phyloP scores from a whole-genome alignment of 2,113 vertebrate genomes.

The Apteryx mantelli region DNA sequence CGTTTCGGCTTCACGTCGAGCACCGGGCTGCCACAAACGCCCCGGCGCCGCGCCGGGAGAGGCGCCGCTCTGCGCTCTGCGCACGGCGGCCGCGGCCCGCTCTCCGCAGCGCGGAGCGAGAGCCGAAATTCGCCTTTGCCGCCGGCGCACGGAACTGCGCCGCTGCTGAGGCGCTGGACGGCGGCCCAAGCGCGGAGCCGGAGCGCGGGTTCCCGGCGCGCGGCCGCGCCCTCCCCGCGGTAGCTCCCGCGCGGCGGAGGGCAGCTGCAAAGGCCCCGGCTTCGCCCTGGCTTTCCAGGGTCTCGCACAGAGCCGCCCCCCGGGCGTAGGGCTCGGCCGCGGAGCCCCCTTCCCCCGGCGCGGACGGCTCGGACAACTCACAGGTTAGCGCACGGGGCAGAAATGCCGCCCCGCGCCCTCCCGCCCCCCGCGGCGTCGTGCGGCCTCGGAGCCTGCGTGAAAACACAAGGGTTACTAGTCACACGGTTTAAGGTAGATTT shows the following conservation, averaged over 20 bases:
- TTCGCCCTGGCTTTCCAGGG: not conserved
- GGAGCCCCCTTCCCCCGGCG: not conserved
- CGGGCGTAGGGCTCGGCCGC: not conserved
- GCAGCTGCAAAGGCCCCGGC: accelerated
- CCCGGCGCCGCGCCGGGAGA: too few species aligned
- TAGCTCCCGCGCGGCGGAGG: not conserved
- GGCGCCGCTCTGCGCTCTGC: too few species aligned
- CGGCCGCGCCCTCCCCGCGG: too few species aligned
- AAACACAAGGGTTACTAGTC: conserved; percentile 52
- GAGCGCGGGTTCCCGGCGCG: accelerated
- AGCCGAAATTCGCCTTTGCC: not conserved
- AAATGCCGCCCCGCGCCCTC: not conserved
- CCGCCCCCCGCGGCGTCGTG: not conserved
- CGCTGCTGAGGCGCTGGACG: too few species aligned
- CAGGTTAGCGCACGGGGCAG: not conserved
- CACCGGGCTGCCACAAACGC: not conserved
- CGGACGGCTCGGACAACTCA: not conserved
- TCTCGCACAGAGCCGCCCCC: not conserved
- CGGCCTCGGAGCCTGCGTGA: conserved; percentile 30
- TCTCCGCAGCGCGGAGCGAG: too few species aligned
- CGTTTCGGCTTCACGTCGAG: not conserved
- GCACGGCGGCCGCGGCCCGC: not conserved
- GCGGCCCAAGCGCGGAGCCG: too few species aligned
- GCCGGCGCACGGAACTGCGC: not conserved
- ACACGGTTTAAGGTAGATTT: conserved; percentile 68